phyloP scores from a whole-genome alignment of 2,888 invertebrate species.

The Sarcophaga subvicina region DNA sequence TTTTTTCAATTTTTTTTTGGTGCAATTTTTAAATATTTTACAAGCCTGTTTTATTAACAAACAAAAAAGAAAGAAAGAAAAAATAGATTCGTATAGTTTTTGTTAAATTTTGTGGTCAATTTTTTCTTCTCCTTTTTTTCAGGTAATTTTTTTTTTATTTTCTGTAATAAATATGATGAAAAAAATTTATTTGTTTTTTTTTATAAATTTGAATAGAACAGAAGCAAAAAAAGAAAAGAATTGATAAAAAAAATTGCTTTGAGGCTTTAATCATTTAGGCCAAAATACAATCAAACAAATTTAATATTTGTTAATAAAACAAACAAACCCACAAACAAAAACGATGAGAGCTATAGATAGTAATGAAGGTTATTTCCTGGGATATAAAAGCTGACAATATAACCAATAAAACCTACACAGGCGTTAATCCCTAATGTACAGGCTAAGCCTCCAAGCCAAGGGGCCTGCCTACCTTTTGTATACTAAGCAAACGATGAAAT shows the following conservation, averaged over 20 bases:
- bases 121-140: neutral
- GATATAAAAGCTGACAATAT: too few relatives aligned
- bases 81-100: neutral
- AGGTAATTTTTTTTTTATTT: constrained; percentile 16
- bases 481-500: neutral
- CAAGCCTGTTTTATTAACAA: neutral
- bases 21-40: neutral
- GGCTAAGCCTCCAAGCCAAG: neutral
- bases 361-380: too few relatives aligned
- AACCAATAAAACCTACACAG: too few relatives aligned
- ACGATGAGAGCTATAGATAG: neutral
- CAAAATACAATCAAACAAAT: constrained; percentile 40
- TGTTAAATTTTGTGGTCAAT: constrained; percentile 14
- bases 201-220: neutral
- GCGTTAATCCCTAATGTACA: constrained; percentile 49
- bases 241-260: constrained; percentile 26
- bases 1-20: neutral
- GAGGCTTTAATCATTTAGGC: constrained; percentile 49
- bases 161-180: constrained; percentile 41
- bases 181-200: constrained; percentile 2
- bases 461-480: constrained; percentile 12
- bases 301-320: constrained; percentile 44
- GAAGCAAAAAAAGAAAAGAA: neutral
- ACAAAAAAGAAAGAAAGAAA: neutral
- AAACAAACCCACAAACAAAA: too few relatives aligned